These are phyloP conservation scores for Chalcosyrphus nemorum DNA, from an alignment of 2,888 invertebrate species.

Conservation along the genomic window DNA sequence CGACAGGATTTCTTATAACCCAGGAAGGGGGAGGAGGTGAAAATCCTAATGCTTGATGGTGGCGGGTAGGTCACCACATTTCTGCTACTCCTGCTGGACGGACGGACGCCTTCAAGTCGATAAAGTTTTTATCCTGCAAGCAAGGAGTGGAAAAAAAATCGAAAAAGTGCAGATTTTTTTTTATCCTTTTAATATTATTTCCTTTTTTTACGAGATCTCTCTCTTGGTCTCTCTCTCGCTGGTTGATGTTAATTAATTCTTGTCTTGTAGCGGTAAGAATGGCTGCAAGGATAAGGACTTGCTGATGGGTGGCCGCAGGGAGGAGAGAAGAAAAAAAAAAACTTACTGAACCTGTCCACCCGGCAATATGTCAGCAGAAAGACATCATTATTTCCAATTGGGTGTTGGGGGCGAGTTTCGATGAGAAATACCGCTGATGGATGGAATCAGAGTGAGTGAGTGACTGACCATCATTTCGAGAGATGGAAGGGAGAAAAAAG, in stretches of 20 bases:
- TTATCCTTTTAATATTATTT: constrained; percentile 61
- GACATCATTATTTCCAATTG: constrained; percentile 66
- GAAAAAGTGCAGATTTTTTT: constrained; percentile 65
- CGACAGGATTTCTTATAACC: constrained; percentile 65
- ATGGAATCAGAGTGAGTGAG: constrained; percentile 52
- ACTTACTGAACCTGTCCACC: constrained; percentile 62
- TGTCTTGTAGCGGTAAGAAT: constrained; percentile 78
- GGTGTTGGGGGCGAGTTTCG: constrained; percentile 15
- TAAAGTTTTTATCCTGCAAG: constrained; percentile 56
- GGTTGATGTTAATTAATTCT: constrained; percentile 81
- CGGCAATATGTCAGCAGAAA: constrained; percentile 67
- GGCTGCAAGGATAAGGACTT: constrained; percentile 21
- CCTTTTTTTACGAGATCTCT: constrained; percentile 5
- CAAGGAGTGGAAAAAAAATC: constrained; percentile 6
- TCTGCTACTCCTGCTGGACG: neutral
- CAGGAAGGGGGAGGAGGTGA: neutral
- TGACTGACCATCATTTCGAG: constrained; percentile 59
- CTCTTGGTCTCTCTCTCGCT: too few relatives aligned
- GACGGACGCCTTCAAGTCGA: constrained; percentile 68
- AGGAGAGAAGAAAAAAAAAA: neutral
- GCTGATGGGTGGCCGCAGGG: neutral
- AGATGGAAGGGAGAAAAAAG: constrained; percentile 19
- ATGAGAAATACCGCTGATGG: constrained; percentile 53
- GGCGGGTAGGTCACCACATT: constrained; percentile 35
- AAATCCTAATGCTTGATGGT: constrained; percentile 14